Conservation (phyloP, 2,888 invertebrate species). For the Phymatocera aterrima region DNA sequence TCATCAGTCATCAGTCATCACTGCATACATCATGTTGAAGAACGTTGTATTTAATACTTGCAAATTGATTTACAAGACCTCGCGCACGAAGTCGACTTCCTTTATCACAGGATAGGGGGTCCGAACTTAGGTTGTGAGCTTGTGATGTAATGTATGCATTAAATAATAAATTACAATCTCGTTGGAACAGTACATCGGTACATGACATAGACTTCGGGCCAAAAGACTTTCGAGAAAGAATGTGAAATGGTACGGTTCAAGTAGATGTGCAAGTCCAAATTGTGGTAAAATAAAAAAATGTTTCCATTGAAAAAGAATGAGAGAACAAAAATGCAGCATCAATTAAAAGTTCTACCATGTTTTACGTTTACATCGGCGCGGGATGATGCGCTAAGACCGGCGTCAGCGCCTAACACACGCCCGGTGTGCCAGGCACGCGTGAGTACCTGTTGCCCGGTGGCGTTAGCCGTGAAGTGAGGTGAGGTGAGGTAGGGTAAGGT, state of each 20-base stretch:
- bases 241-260: too few species aligned
- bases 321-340: too few species aligned
- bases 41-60: background rate
- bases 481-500: background rate
- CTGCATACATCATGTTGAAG: background rate
- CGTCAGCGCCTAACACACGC: background rate
- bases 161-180: background rate
- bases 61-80: slow-evolving; percentile 26
- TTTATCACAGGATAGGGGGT: background rate
- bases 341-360: too few species aligned
- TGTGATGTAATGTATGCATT: background rate
- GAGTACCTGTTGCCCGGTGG: slow-evolving; percentile 38
- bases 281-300: too few species aligned
- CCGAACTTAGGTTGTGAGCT: background rate
- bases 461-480: background rate
- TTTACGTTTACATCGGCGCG: background rate
- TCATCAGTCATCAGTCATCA: too few species aligned
- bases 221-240: too few species aligned
- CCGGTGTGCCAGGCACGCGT: background rate
- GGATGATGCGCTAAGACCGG: background rate
- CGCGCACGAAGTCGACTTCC: background rate
- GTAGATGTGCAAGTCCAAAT: too few species aligned
- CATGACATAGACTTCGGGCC: too few species aligned
- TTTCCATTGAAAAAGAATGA: too few species aligned
- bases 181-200: background rate